Base-by-base conservation (phyloP, 2,888 invertebrate species). In the Eupithecia tripunctaria region DNA sequence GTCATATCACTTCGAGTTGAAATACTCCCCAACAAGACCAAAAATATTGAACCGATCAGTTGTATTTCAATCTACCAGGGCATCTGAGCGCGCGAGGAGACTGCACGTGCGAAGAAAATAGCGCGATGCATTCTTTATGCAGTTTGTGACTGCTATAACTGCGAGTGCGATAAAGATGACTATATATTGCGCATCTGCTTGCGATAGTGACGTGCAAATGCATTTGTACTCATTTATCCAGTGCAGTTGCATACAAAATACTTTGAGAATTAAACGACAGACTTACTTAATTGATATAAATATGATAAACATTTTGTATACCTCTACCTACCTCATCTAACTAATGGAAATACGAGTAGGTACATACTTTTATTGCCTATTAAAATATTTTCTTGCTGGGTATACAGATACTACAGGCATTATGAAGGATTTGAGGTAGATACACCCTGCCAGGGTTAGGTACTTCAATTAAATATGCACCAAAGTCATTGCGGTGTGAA, bases 41-140 rank as follows among this genome's bases (percentile, higher is more conserved):
- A 75, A 60, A 72, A 69, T 73, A 65, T 76, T 74, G 80, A 86
- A 87, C 86, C 86, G 88, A 87, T 86, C 86, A 81, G 83, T 88
- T 88, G 87, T 81, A 84, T 85, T 88, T 78, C 78, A 84, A 84
- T 81, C 80, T 90, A 93, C 93, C 87, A 92, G 91, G 92, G 85
- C 82, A 82, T 74, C 89, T 73, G 86, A 90, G 81, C 76, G 74
- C 76, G 75, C 80, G 78, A 89, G 82, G 91, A 91, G 91, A 79
- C 88, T 85, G 81, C 82, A 82, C 83, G 86, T 82, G 88, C 87
- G 85, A 88, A 89, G 87, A 86, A 88, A 87, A 87, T 84, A 79
- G 81, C 83, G 85, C 84, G 82, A 75, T 89, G 87, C 88, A 89
- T 87, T 88, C 84, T 84, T 36, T 80, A 89, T 92, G 92, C 92